Evolutionary conservation across 2,888 invertebrate genomes (phyloP), one percentile per base, ranked within the genome.

Genomic region (Caenorhabditis sinica): DNA sequence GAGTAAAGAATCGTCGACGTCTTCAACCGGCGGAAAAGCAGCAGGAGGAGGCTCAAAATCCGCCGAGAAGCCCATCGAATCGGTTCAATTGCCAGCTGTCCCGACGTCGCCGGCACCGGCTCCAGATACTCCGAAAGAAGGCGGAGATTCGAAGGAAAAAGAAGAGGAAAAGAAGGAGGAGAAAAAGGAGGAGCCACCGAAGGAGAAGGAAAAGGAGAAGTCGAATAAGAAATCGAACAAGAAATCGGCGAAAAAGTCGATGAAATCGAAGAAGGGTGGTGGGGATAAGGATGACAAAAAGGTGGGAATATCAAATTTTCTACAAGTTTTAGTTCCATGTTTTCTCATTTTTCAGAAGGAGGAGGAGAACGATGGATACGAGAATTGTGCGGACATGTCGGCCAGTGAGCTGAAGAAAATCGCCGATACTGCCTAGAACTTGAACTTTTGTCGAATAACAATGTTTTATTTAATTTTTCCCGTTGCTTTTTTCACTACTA

Each of bases 351-450:
- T 36, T 13, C 23, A 56, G 56, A 58, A 58, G 13, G 30, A 58
- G 28, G 58, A 72, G 28, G 68, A 68, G 11, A 68, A 76, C 33
- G 76, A 66, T 30, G 75, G 65, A 25, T 76, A 76, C 60, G 76
- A 76, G 60, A 76, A 76, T n/a, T 76, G 76, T 56, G 68, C 66
- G 13, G 76, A 76, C 28, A 76, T 76, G 68, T 60, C 76, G 20
- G 65, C 76, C 17, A 68, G 68, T 28, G 60, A 76, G 68, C 60
- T 76, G 23, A 76, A 68, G 68, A 66, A 76, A 68, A 76, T 76
- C 25, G 76, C 76, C 11, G 76, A 66, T 13, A 28, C 68, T 33
- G 36, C 36, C 4, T 56, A 56, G 28, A 28, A 40, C 40, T 40
- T 40, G 40, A 40, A 40, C 13, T 58, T 58, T 25, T 20, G 13